phyloP scores from a whole-genome alignment of 2,797 vertebrate species.

The Otus scops region DNA sequence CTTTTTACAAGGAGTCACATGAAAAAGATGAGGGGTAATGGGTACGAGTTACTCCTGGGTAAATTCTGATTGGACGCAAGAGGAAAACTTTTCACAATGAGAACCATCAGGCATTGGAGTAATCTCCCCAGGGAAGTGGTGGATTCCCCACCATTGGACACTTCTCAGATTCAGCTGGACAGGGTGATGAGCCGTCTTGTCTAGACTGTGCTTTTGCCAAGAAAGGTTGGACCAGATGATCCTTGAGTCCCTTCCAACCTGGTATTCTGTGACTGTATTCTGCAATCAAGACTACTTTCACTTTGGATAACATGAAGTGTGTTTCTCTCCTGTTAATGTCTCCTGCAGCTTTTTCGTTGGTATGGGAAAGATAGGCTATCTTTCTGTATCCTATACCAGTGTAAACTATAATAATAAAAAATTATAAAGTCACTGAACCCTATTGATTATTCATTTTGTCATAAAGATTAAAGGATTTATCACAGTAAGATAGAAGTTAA shows the following conservation, averaged over 20 bases:
- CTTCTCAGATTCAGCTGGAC: neutral
- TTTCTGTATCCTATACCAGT: neutral
- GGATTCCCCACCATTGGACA: neutral
- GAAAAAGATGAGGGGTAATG: neutral
- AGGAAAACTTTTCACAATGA: neutral
- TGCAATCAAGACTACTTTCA: neutral
- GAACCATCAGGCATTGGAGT: neutral
- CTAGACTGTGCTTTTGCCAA: neutral
- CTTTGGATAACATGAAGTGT: neutral
- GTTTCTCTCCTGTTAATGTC: neutral
- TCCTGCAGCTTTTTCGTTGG: neutral
- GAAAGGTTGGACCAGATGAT: neutral
- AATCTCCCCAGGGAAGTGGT: neutral
- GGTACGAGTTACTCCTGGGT: neutral
- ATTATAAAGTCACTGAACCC: neutral
- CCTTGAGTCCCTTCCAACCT: neutral
- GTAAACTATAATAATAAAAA: neutral
- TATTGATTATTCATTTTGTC: neutral
- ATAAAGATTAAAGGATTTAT: neutral
- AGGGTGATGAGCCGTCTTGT: neutral
- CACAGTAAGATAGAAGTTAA: neutral
- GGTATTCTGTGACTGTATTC: neutral
- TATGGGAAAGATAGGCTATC: neutral
- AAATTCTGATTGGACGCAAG: neutral
- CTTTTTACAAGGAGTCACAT: neutral